Conservation (phyloP, 2,113 vertebrate species). For the Halcyon malimbica region DNA sequence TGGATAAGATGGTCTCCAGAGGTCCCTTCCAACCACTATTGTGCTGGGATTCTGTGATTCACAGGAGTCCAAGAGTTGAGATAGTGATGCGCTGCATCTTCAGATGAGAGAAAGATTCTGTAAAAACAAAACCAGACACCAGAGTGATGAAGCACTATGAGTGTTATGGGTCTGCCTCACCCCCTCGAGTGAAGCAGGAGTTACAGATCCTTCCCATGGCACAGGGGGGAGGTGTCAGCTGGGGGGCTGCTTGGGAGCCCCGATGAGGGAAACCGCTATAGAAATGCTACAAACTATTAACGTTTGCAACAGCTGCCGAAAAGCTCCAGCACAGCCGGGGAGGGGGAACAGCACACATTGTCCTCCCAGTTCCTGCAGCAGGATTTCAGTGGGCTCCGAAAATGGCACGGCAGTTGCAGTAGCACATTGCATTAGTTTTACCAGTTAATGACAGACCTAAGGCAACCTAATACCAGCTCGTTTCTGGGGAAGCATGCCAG, state of each 20-base stretch:
- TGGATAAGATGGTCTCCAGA: neutral
- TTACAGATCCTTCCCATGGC: neutral
- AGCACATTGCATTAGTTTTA: neutral
- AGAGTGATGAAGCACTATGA: too few species aligned
- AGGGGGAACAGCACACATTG: accelerated
- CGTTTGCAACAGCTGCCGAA: neutral
- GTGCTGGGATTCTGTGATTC: neutral
- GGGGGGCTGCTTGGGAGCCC: neutral
- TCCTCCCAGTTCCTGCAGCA: neutral
- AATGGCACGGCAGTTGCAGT: neutral
- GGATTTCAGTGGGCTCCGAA: neutral
- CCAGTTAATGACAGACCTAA: slow-evolving; percentile 36
- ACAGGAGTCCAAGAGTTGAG: neutral
- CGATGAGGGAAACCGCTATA: accelerated
- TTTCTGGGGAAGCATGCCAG: slow-evolving; percentile 59
- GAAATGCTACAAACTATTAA: neutral
- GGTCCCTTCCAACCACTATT: neutral
- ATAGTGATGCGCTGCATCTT: neutral
- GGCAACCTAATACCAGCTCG: slow-evolving; percentile 31
- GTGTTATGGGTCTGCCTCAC: neutral
- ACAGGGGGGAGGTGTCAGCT: neutral
- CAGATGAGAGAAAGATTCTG: neutral
- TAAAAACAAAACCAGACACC: too few species aligned
- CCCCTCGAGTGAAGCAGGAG: accelerated
- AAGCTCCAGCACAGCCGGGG: neutral